These are phyloP conservation scores for Leucoma salicis DNA, from an alignment of 2,888 invertebrate species.

Conservation along the genomic window DNA sequence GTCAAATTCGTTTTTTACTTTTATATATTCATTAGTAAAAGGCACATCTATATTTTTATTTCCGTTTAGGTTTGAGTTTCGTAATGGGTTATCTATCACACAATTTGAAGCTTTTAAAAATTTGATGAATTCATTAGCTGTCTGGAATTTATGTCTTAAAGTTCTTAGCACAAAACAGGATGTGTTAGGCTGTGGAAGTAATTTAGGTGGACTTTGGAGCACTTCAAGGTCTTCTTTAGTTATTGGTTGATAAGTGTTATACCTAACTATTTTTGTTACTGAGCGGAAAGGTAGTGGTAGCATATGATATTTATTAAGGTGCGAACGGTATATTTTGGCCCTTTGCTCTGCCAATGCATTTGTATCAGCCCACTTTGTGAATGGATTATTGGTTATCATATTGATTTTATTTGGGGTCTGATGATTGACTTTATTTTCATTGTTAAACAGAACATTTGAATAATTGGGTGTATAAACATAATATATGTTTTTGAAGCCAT, in stretches of 20 bases:
- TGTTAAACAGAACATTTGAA: no score
- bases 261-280: slow-evolving; percentile 33
- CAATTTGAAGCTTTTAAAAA: slow-evolving; percentile 15
- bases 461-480: no score
- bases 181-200: slow-evolving; percentile 1
- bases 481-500: no score
- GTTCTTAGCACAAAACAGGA: slow-evolving; percentile 12
- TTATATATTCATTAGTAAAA: no score
- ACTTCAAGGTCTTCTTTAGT: slow-evolving; percentile 41
- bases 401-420: no score
- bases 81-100: not conserved
- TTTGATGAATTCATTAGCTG: slow-evolving; percentile 6
- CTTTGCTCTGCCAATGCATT: not conserved
- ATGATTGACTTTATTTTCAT: no score
- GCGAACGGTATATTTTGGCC: slow-evolving; percentile 16
- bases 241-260: slow-evolving; percentile 54
- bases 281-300: not conserved
- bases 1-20: no score
- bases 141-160: slow-evolving; percentile 6
- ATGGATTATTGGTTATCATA: not conserved
- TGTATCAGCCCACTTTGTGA: not conserved
- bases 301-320: slow-evolving; percentile 1
- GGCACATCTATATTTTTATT: no score
- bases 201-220: slow-evolving; percentile 2
- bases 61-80: slow-evolving; percentile 12